Evolutionary conservation across 2,888 invertebrate species (phyloP).

Genomic region (Cecidostiba fungosa): DNA sequence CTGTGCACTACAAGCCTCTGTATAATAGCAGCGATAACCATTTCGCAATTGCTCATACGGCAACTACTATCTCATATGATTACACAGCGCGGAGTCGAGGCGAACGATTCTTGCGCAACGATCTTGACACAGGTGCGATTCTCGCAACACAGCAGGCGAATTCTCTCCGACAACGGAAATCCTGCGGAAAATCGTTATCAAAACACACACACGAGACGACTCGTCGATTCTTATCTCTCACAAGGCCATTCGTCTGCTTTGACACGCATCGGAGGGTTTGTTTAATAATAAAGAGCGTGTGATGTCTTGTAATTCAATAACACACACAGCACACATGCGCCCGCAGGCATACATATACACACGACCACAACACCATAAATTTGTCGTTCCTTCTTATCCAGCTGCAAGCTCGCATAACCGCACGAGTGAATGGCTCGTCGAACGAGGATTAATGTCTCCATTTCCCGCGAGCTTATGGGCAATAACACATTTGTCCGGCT

Average conservation of each 20-base stretch:
- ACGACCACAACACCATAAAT: constrained; percentile 43
- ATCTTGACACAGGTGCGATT: not conserved
- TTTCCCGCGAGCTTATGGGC: constrained; percentile 44
- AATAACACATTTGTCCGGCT: constrained; percentile 22
- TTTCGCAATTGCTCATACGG: not conserved
- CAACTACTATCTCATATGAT: not conserved
- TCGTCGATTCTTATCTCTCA: not conserved
- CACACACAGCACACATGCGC: constrained; percentile 3
- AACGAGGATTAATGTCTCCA: constrained; percentile 63
- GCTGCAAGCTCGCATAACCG: constrained; percentile 13
- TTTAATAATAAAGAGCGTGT: not conserved
- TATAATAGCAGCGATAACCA: not conserved
- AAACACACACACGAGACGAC: not conserved
- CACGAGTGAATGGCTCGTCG: constrained; percentile 49
- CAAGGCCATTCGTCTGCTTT: constrained; percentile 22
- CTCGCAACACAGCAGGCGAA: not conserved
- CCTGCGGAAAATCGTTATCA: not conserved
- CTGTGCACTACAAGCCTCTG: not conserved
- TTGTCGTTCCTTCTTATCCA: constrained; percentile 42
- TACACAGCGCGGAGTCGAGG: not conserved
- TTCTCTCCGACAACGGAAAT: not conserved
- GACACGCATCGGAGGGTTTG: constrained; percentile 6
- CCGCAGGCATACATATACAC: not conserved
- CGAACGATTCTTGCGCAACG: not conserved
- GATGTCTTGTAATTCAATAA: constrained; percentile 41